Base-by-base conservation (phyloP, 2,797 vertebrate genomes). In the Epinephelus malabaricus region DNA sequence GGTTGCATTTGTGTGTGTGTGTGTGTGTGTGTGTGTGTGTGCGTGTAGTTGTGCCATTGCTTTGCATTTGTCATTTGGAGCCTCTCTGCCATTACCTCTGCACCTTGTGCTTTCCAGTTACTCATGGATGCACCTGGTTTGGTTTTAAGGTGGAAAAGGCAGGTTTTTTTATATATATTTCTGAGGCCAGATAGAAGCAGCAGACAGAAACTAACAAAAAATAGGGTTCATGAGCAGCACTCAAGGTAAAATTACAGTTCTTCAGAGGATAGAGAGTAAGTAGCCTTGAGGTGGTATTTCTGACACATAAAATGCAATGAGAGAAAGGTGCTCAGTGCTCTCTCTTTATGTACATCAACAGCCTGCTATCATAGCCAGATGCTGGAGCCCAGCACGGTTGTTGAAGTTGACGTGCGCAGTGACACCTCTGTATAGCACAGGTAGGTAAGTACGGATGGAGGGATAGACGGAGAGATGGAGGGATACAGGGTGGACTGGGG, bases 261-360 rank as follows among this genome's bases (percentile, higher is more conserved):
- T 68, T 65, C 15, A n/a, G 78, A 49, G 76, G 43, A 61, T 18
- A 58, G 68, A 49, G n/a, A 15, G n/a, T 71, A 25, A 68, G 62
- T 38, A 63, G 54, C 40, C 69, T 27, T 65, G 55, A 30, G 43
- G 85, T 56, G 15, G 49, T 59, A n/a, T 59, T 82, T 72, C 46
- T 40, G 15, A 87, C 75, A 76, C 43, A 76, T 69, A 46, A 73
- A 83, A 86, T 68, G 72, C 61, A 72, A 74, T 49, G 50, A 73
- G 55, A 74, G 45, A 34, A 76, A 72, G 71, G 23, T 25, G 59
- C 59, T 59, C 38, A 14, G 50, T 4, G 66, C 8, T 56, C 25
- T 74, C 61, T 53, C 50, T 84, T 70, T 51, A 64, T 69, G 73
- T 46, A 74, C 30, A 68, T 72, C 53, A n/a, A 46, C 38, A 63